Conservation (phyloP, 2,797 vertebrate species). For the Amazona ochrocephala region DNA sequence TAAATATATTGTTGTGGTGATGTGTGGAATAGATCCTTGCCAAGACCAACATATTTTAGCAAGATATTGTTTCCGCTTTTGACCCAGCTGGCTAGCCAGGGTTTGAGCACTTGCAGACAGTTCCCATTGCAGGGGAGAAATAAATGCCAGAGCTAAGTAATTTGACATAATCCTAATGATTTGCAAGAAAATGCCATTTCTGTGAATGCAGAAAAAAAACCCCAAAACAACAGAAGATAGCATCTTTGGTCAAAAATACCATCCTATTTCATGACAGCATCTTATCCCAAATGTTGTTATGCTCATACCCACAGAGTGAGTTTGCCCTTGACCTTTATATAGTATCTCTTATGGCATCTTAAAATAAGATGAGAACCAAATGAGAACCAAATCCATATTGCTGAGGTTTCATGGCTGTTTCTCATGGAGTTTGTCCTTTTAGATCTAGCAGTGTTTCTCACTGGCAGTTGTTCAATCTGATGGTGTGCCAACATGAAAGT, state of each 20-base stretch:
- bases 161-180: neutral
- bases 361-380: neutral
- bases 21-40: slow-evolving; percentile 6
- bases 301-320: neutral
- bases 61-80: neutral
- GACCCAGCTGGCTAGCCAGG: neutral
- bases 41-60: slow-evolving; percentile 15
- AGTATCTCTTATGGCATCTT: neutral
- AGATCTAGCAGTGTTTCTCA: neutral
- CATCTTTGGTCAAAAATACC: neutral
- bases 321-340: neutral
- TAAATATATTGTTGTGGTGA: neutral
- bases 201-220: neutral
- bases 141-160: neutral
- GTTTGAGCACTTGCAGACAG: neutral
- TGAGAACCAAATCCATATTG: neutral
- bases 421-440: neutral
- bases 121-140: neutral
- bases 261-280: neutral
- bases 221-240: neutral
- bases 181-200: neutral
- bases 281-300: neutral
- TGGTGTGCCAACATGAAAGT: rapidly evolving
- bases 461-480: neutral
- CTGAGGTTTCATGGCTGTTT: neutral